Conservation (phyloP, 1,140 invertebrate species). For the Anastrepha obliqua region DNA sequence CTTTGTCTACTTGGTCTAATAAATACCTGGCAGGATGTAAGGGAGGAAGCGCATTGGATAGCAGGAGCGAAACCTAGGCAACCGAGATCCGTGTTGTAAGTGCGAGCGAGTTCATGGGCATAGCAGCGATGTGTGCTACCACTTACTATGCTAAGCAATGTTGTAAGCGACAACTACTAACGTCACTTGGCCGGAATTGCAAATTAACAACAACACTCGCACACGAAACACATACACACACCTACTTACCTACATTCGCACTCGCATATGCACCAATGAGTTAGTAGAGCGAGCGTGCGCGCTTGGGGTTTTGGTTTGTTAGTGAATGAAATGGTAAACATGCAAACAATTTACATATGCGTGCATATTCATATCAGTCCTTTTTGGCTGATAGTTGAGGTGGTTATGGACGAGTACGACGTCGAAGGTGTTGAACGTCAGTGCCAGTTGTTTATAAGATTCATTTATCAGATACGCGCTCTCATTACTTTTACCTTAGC, state of each 20-base stretch:
- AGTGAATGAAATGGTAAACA: not conserved
- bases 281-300: not conserved
- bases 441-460: too few species aligned
- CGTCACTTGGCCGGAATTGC: not conserved
- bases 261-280: not conserved
- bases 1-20: not conserved
- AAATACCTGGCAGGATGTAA: not conserved
- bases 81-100: too few species aligned
- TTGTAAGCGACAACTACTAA: not conserved
- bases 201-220: not conserved
- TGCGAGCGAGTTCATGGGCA: too few species aligned
- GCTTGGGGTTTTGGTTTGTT: not conserved
- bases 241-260: not conserved
- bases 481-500: too few species aligned
- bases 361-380: too few species aligned
- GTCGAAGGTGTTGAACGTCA: not conserved
- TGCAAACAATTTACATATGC: not conserved
- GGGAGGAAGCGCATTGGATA: not conserved
- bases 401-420: not conserved
- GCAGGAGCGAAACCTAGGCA: not conserved
- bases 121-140: too few species aligned
- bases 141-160: not conserved
- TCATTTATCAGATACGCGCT: too few species aligned
- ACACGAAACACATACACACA: not conserved
- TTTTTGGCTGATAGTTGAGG: not conserved